phyloP scores from a whole-genome alignment of 2,888 invertebrate species.

The Hipparchia sbordonii region DNA sequence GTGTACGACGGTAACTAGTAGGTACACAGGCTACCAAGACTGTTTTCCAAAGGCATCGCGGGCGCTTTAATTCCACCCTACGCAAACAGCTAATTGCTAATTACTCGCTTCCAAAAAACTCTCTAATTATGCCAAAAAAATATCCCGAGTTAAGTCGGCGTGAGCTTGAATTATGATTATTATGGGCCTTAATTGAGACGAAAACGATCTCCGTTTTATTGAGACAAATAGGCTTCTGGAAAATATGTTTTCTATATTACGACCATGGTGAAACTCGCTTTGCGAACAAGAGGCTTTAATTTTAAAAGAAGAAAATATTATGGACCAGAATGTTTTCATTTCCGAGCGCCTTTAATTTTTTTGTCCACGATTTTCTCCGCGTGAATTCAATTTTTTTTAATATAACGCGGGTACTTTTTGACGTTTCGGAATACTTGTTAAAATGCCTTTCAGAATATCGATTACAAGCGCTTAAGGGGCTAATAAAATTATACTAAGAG shows the following conservation, averaged over 20 bases:
- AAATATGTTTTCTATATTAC: neutral
- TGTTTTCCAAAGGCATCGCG: neutral
- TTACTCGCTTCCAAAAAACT: constrained; percentile 18
- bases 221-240: constrained; percentile 4
- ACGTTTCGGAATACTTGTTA: no score
- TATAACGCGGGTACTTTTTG: no score
- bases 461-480: no score
- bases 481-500: no score
- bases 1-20: no score
- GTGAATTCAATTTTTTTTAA: no score
- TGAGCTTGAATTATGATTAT: constrained; percentile 3
- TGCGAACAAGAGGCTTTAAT: neutral
- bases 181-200: constrained; percentile 9
- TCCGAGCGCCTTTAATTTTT: neutral
- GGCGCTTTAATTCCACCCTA: constrained; percentile 6
- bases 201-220: constrained; percentile 7
- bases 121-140: constrained; percentile 16
- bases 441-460: no score
- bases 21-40: no score
- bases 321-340: no score
- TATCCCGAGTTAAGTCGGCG: neutral
- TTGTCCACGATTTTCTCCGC: no score
- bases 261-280: neutral
- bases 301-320: neutral
- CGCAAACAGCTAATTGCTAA: constrained; percentile 40